A percentile compares a stretch with the other conserved stretches of the same genome.
phyloP scores from a whole-genome alignment of 1,140 invertebrate species.

The Linepithema humile region DNA sequence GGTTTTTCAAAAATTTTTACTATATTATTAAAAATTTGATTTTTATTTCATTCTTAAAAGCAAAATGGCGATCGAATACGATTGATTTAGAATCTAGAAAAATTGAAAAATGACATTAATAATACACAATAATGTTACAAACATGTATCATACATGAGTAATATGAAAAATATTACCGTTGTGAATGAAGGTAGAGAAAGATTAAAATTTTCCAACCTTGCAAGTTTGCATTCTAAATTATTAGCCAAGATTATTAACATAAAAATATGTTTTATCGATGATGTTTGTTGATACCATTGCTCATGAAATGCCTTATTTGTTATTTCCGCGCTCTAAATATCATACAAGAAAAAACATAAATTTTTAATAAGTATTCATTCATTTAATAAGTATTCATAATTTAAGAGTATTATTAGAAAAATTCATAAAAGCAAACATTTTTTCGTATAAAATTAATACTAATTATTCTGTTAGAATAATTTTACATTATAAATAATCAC shows the following conservation, averaged over 20 bases:
- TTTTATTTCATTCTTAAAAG: constrained; percentile 3
- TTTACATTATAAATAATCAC: no score
- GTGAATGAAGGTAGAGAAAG: constrained; percentile 66
- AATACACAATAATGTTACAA: background rate
- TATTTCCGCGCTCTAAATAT: constrained; percentile 61
- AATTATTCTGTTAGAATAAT: no score
- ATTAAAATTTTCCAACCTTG: constrained; percentile 50
- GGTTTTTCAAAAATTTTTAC: no score
- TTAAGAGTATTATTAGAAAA: no score
- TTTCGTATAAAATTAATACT: no score
- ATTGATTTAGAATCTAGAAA: constrained; percentile 42
- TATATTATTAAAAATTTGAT: no score
- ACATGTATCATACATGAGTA: no score
- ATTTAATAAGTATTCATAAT: no score
- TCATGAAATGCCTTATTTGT: constrained; percentile 61
- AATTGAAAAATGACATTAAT: background rate
- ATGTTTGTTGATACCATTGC: constrained; percentile 52
- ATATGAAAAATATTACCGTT: no score
- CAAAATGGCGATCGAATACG: constrained; percentile 15
- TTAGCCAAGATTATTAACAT: constrained; percentile 51
- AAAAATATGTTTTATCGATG: constrained; percentile 15
- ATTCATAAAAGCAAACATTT: no score
- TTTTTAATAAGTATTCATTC: no score
- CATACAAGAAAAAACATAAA: no score
- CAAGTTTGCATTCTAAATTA: constrained; percentile 63